These are phyloP conservation scores for Lycocorax pyrrhopterus DNA, from an alignment of 2,113 vertebrate genomes.

Conservation along the genomic window DNA sequence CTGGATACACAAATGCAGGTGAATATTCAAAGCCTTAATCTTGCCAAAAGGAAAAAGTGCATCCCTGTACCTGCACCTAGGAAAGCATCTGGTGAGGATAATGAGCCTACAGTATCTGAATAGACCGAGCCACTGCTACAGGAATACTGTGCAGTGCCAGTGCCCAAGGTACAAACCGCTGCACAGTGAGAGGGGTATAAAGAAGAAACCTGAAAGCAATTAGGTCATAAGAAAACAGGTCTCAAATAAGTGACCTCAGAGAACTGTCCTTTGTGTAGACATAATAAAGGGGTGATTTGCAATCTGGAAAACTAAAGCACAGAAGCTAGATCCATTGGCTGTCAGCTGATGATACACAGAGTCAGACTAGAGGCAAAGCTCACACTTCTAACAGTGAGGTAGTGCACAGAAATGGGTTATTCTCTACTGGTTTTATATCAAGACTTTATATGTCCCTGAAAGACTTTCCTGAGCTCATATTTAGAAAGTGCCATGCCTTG, in stretches of 20 bases:
- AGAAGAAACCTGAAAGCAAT: background rate
- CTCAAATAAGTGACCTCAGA: background rate
- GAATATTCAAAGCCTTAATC: background rate
- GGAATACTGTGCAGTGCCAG: background rate
- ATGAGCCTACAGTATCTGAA: background rate
- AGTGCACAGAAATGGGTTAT: background rate
- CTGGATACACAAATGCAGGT: background rate
- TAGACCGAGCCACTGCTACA: background rate
- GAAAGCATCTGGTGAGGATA: background rate
- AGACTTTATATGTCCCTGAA: background rate
- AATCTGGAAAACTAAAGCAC: background rate
- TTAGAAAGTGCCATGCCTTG: background rate
- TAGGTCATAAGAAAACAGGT: background rate
- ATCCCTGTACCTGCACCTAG: background rate
- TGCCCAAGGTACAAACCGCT: background rate
- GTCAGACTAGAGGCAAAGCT: background rate
- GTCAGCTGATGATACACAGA: background rate
- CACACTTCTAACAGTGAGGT: background rate
- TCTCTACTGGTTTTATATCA: background rate
- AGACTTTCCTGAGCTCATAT: background rate
- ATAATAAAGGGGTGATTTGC: background rate
- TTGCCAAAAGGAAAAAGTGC: background rate
- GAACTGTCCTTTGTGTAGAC: background rate
- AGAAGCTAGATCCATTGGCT: background rate
- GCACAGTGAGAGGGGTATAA: fast-evolving